Evolutionary conservation across 1,140 invertebrate species (phyloP).

Genomic region (Ostrea denselamellosa): DNA sequence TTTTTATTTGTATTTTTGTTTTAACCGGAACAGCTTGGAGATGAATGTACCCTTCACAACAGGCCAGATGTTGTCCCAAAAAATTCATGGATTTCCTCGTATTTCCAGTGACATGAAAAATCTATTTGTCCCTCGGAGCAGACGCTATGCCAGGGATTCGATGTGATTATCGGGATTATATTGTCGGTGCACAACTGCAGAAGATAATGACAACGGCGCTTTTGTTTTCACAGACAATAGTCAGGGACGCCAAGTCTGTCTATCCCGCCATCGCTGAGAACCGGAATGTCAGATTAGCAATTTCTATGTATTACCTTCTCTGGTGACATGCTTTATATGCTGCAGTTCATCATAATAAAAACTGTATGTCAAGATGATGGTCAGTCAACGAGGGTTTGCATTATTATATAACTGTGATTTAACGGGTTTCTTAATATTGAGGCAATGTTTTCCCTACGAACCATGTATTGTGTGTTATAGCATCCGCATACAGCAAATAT

Average conservation of each 20-base stretch:
- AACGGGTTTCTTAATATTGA: too few relatives aligned
- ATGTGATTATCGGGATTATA: conserved; percentile 25
- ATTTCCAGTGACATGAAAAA: neutral
- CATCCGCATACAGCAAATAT: too few relatives aligned
- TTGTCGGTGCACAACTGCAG: conserved; percentile 11
- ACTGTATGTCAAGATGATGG: neutral
- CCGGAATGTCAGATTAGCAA: neutral
- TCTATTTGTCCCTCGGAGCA: conserved; percentile 13
- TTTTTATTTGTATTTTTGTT: too few relatives aligned
- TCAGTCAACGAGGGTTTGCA: too few relatives aligned
- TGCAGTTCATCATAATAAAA: conserved; percentile 15
- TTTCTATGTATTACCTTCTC: conserved; percentile 12
- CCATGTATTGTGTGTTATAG: too few relatives aligned
- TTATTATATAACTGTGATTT: too few relatives aligned
- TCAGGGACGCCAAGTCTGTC: neutral
- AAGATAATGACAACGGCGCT: neutral
- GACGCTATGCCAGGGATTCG: neutral
- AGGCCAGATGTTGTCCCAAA: neutral
- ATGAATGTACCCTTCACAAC: neutral
- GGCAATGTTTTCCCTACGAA: too few relatives aligned
- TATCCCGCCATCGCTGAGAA: neutral
- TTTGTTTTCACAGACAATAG: conserved; percentile 23
- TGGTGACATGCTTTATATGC: neutral
- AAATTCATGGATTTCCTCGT: neutral
- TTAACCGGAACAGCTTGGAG: too few relatives aligned